Base-by-base conservation (phyloP, 2,113 vertebrate species). In the Archilochus colubris region DNA sequence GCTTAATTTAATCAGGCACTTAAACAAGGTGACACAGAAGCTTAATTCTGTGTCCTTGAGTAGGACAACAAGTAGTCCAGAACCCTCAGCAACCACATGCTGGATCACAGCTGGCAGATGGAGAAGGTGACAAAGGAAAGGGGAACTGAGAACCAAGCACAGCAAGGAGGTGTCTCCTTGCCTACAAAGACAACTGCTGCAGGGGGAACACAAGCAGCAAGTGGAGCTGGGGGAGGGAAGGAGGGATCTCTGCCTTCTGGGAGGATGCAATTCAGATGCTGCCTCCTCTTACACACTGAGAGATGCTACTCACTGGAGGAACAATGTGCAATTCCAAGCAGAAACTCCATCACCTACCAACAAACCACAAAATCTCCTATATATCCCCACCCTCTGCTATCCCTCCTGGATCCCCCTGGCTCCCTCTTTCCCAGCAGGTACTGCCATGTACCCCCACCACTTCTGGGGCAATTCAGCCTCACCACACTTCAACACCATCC, bases 1-100 rank as follows among this genome's bases (percentile, higher is more conserved):
- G 64, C 92, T 96, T 95, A 95, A 97, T 95, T 96, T 94, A 89
- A 97, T 95, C 95, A 92, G 92, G 74, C 86, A 93, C 76, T 96
- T 82, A 89, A 89, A 75, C 85, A 96, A 96, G 96, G 95, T 97
- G 96, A 97, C 95, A 95, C 4, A 68, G 81, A 69, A 78, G 78
- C 90, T 97, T 92, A 68, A 96, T 92, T 88, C 16, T 1, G 81
- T 69, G 94, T 93, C 96, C 97, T 96, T 96, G 95, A 96, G 69
- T 6, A 44, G 48, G 70, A 97, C 55, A 85, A 84, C 38, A 88
- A 70, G 7, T 31, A 73, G 80, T 1, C 68, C 89, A 79, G 85
- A 86, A 48, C 38, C 88, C 94, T 80, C 55, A 55, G 80, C 44
- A 70, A 82, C 48, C 4, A 0, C 93, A 68, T 86, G 61, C 84